Evolutionary conservation across 2,797 vertebrate species (phyloP), one percentile per base, ranked within the genome.

Genomic region (Coilia nasus): DNA sequence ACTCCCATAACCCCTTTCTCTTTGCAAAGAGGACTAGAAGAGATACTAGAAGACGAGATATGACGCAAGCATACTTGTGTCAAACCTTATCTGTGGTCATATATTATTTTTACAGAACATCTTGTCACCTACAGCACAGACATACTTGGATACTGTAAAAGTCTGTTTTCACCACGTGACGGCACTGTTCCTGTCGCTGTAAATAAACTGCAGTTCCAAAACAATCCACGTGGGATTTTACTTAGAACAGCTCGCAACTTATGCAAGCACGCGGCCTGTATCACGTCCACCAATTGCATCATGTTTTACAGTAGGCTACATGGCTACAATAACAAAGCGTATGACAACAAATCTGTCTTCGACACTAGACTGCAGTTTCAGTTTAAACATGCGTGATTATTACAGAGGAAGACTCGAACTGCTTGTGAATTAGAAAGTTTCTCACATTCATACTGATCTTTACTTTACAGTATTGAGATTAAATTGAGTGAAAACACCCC

Each of bases 211-310:
- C 71, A 44, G 41, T 78, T 35, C 71, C 71, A 44, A 14, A 78
- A 41, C 71, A 9, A 44, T 21, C 71, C 71, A 78, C 31, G 19
- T 9, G 71, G 71, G 35, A 78, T 9, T 78, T 71, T 15, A 4
- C 67, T 71, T 12, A 71, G 67, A 31, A 19, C 67, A 15, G 67
- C 31, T 3, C 12, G 31, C 67, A 71, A 35, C 67, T 71, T 31
- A n/a, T 64, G 60, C 60, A 25, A 25, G 6, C 60, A 28, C 28
- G 64, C 2, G 64, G 64, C 25, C 31, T 78, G 2, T 78, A 31
- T 78, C 71, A 78, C 71, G 71, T 78, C 71, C 71, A 78, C 19
- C 1, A 78, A 78, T 78, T 78, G 71, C 71, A 78, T 78, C 71
- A 78, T 78, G 71, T 78, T 78, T 78, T 78, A 71, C 64, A 71